Conservation (phyloP, 2,797 vertebrate genomes). For the Benthosema pterotum region DNA sequence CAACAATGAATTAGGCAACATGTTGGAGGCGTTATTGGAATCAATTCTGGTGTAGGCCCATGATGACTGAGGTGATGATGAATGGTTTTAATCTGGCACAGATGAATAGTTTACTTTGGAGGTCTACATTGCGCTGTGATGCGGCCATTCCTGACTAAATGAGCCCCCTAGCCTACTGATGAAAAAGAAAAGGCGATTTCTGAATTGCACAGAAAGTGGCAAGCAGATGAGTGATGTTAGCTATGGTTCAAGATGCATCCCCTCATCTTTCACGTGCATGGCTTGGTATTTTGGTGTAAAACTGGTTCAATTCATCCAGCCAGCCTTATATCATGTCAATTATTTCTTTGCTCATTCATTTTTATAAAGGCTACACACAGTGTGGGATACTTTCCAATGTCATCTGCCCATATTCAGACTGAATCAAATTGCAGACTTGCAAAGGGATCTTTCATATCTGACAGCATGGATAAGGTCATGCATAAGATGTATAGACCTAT, state of each 20-base stretch:
- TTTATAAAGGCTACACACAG: conserved; percentile 11
- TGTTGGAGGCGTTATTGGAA: conserved; percentile 68
- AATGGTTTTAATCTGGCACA: conserved; percentile 55
- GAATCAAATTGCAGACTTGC: conserved; percentile 5
- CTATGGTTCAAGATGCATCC: conserved; percentile 11
- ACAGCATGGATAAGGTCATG: neutral
- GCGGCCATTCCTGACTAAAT: conserved; percentile 55
- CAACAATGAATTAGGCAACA: conserved; percentile 33
- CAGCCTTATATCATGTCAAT: conserved; percentile 30
- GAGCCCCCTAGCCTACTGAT: conserved; percentile 14
- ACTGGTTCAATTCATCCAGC: conserved; percentile 17
- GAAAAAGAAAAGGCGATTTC: neutral
- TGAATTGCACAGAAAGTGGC: neutral
- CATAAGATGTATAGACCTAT: neutral
- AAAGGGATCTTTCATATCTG: too few species aligned
- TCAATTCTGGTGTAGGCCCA: conserved; percentile 55
- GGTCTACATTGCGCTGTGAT: conserved; percentile 35
- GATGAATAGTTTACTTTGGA: conserved; percentile 50
- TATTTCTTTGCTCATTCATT: conserved; percentile 39
- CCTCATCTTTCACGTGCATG: conserved; percentile 7
- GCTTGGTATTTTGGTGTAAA: neutral
- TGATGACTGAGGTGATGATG: conserved; percentile 63
- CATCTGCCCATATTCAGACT: conserved; percentile 7
- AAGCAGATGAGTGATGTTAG: conserved; percentile 12
- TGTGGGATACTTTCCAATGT: conserved; percentile 13